Percentiles rank a stretch among this genome's conserved stretches.
These are phyloP conservation scores for Lepilemur septentrionalis DNA, from an alignment of 2,797 vertebrate species.

Conservation along the genomic window DNA sequence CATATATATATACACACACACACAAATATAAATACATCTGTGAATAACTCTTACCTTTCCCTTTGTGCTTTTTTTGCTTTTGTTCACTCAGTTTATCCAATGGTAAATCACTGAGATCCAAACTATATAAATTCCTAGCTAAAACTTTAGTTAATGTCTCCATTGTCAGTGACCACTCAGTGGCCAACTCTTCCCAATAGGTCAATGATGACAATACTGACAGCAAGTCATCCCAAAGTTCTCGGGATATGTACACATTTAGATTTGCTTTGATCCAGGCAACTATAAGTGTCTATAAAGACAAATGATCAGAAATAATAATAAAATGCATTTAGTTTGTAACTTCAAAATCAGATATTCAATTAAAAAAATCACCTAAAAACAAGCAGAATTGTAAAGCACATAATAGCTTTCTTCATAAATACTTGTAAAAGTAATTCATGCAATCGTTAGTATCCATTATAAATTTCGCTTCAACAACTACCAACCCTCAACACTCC, in stretches of 20 bases:
- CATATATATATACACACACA: background rate
- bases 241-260: constrained; percentile 97
- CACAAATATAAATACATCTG: background rate
- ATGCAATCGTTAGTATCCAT: background rate
- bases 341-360: constrained; percentile 47
- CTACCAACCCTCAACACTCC: background rate
- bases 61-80: constrained; percentile 99
- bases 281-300: constrained; percentile 95
- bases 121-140: constrained; percentile 96
- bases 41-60: constrained; percentile 91
- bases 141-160: constrained; percentile 99
- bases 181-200: constrained; percentile 98
- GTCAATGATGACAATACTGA: constrained; percentile 96
- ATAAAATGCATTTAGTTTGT: constrained; percentile 31
- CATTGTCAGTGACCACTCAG: constrained; percentile 99
- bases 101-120: constrained; percentile 96
- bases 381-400: constrained; percentile 43
- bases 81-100: constrained; percentile 99
- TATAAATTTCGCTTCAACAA: constrained; percentile 21
- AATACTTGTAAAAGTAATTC: constrained; percentile 16
- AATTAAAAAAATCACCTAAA: constrained; percentile 25
- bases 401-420: background rate
- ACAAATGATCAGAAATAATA: constrained; percentile 69
- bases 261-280: constrained; percentile 99
- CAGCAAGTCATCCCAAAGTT: constrained; percentile 98